phyloP scores from a whole-genome alignment of 2,888 invertebrate genomes.

The Zaprionus lineosus region DNA sequence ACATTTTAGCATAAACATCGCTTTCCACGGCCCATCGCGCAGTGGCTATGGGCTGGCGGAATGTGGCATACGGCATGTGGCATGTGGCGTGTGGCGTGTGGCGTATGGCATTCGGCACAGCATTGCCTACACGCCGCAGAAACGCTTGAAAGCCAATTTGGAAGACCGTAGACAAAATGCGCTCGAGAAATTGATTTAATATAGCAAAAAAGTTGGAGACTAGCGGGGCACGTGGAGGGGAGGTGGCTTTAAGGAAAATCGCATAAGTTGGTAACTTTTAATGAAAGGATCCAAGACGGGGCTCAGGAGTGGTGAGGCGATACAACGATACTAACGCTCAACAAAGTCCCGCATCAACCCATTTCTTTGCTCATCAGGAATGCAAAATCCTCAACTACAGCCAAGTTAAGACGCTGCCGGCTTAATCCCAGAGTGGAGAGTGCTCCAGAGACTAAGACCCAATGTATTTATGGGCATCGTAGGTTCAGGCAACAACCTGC shows the following conservation, averaged over 20 bases:
- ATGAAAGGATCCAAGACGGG: conserved; percentile 41
- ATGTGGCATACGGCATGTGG: too few species aligned
- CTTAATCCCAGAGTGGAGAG: conserved; percentile 71
- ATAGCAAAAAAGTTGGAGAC: too few species aligned
- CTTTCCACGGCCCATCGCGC: conserved; percentile 16
- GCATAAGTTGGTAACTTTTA: conserved; percentile 70
- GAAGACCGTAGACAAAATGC: conserved; percentile 21
- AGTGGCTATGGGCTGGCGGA: not conserved
- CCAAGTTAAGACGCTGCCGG: conserved; percentile 65
- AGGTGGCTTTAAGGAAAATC: conserved; percentile 58
- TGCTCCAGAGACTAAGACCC: conserved; percentile 67
- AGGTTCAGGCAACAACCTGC: conserved; percentile 49
- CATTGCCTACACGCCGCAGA: conserved; percentile 2
- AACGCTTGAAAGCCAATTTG: conserved; percentile 40
- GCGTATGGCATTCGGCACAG: too few species aligned
- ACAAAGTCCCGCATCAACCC: conserved; percentile 1
- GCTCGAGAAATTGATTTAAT: conserved; percentile 48
- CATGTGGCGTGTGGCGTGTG: too few species aligned
- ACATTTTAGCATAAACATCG: conserved; percentile 48
- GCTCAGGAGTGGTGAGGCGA: too few species aligned
- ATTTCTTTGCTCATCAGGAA: conserved; percentile 21
- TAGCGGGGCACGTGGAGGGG: not conserved
- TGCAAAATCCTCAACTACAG: conserved; percentile 64
- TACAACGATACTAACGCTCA: conserved; percentile 13
- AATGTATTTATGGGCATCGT: conserved; percentile 66